Evolutionary conservation across 2,113 vertebrate genomes (phyloP).

Genomic region (Ivindomyrus marchei): DNA sequence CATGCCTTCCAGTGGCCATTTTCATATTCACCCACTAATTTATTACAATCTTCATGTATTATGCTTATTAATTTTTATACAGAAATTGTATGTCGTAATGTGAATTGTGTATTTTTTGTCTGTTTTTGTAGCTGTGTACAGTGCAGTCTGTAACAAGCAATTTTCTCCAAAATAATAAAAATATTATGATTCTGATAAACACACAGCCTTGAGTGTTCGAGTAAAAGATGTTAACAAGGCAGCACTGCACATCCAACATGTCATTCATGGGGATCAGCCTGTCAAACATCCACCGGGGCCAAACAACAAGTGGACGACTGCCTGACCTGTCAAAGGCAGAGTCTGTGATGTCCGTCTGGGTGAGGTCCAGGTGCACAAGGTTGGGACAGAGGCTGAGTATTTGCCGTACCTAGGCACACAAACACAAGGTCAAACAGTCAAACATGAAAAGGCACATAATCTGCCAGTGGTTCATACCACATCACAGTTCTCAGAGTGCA

Average conservation of each 20-base stretch:
- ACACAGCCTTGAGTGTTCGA: not conserved
- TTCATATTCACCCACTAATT: not conserved
- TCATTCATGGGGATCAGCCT: not conserved
- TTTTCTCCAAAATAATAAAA: not conserved
- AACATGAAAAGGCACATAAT: not conserved
- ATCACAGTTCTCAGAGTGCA: not conserved
- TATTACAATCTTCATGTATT: not conserved
- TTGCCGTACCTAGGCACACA: constrained; percentile 72
- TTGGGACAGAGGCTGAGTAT: constrained; percentile 89
- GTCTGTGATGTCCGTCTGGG: constrained; percentile 83
- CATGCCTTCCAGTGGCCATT: not conserved
- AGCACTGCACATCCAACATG: not conserved
- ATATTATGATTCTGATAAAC: not conserved
- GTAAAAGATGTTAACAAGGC: not conserved
- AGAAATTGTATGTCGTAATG: not conserved
- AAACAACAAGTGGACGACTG: not conserved
- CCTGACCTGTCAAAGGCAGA: constrained; percentile 61
- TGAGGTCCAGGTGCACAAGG: constrained; percentile 85
- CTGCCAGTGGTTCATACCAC: not conserved
- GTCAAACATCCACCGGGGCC: not conserved
- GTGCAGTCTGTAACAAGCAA: not conserved
- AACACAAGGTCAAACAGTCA: not conserved
- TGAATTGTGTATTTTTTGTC: not conserved
- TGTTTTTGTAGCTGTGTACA: not conserved
- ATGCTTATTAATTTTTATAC: not conserved